Conservation (phyloP, 1,140 invertebrate genomes). For the Ylistrum balloti region DNA sequence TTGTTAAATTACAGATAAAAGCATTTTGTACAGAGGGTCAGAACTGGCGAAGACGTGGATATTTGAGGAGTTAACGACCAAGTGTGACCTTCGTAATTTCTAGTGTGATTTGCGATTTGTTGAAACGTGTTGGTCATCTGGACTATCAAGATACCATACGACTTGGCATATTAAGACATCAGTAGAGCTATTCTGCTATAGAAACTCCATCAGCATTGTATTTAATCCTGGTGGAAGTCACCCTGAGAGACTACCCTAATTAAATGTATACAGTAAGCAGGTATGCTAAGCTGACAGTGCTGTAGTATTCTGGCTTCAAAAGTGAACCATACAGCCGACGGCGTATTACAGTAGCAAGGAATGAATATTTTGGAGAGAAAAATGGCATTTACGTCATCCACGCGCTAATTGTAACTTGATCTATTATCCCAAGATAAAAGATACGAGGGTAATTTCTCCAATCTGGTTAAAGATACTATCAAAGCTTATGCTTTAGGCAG, state of each 20-base stretch:
- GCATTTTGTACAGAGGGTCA: too few species aligned
- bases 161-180: too few species aligned
- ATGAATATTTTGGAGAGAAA: neutral
- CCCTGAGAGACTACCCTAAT: too few species aligned
- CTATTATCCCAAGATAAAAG: neutral
- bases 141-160: too few species aligned
- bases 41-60: too few species aligned
- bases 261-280: too few species aligned
- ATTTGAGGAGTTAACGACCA: too few species aligned
- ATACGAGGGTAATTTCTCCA: neutral
- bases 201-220: neutral
- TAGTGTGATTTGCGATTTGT: too few species aligned
- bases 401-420: neutral
- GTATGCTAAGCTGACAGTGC: neutral
- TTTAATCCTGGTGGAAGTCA: too few species aligned
- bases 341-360: neutral
- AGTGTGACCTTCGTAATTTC: too few species aligned
- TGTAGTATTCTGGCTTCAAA: neutral
- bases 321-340: neutral
- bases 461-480: neutral
- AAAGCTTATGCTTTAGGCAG: neutral
- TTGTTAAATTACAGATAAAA: too few species aligned
- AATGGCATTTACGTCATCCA: neutral
- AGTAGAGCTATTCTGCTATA: neutral
- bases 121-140: too few species aligned